Base-by-base conservation (phyloP, 2,888 invertebrate genomes). In the Drosophila pullipes region DNA sequence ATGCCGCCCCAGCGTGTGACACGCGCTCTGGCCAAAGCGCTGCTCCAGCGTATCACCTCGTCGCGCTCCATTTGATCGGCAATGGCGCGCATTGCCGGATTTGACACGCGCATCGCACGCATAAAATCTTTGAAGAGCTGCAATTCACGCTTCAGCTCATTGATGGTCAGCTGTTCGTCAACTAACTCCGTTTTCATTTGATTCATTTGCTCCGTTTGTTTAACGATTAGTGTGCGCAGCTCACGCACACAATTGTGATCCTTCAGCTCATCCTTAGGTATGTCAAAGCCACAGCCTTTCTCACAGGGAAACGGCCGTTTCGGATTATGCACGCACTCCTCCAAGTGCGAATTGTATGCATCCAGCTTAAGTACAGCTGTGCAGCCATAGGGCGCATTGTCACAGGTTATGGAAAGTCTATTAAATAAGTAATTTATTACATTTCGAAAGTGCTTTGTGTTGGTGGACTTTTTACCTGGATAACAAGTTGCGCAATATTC, bases 1-100 rank as follows among this genome's bases (percentile, higher is more conserved):
- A 99, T 98, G 66, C 99, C 99, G 64, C 99, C 99, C 99, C 99
- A 99, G 69, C 99, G 95, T 1, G 98, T 98, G 53, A 99, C 99
- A 71, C 98, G 94, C 25, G 98, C 98, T 54, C 97, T 94, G 1
- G 97, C 95, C 55, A 98, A 94, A 0, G 97, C 96, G 83, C 95
- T 96, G 54, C 97, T 97, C 98, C 98, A 98, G 89, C 97, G 95
- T 47, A 97, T 95, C 69, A 98, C 97, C 93, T 98, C 98, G 91
- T 98, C 98, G 64, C 97, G 95, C 93, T 98, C 98, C 97, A 98
- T 98, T 91, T 98, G 97, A 92, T 98, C 98, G 4, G 98, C 97
- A 62, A 98, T 96, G 31, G 97, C 97, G 61, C 98, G 95, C 96
- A 98, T 97, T 28, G 97, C 96, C 0, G 98, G 98, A 94, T 98